Conservation (phyloP, 2,113 vertebrate genomes). For the Spizaetus ornatus region DNA sequence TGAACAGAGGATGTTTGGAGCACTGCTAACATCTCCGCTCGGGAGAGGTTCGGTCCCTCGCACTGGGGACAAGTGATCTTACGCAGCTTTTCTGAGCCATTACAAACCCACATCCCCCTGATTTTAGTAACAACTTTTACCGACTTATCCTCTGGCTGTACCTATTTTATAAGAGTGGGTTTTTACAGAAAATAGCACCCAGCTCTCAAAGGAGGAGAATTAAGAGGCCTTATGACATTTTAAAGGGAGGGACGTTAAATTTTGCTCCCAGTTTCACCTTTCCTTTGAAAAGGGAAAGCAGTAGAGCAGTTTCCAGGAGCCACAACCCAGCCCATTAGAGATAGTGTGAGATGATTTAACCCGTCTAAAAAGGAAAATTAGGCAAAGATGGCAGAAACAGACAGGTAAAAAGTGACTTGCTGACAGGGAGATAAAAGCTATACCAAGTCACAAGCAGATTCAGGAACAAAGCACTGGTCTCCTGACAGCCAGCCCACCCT, state of each 20-base stretch:
- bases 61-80: background rate
- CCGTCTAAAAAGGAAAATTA: background rate
- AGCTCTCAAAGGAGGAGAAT: background rate
- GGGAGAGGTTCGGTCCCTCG: background rate
- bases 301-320: background rate
- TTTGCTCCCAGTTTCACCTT: background rate
- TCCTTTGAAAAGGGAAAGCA: background rate
- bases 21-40: background rate
- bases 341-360: background rate
- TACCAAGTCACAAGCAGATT: background rate
- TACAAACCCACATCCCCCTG: background rate
- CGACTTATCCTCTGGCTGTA: background rate
- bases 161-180: background rate
- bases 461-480: background rate
- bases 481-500: background rate
- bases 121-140: background rate
- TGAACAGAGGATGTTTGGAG: constrained; percentile 10
- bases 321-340: background rate
- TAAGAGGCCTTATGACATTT: background rate
- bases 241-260: background rate
- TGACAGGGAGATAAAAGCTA: background rate
- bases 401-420: background rate
- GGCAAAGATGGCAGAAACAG: background rate
- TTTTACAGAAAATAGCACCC: background rate
- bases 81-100: background rate